phyloP scores from a whole-genome alignment of 1,140 invertebrate genomes.

The Calliopsis andreniformis region DNA sequence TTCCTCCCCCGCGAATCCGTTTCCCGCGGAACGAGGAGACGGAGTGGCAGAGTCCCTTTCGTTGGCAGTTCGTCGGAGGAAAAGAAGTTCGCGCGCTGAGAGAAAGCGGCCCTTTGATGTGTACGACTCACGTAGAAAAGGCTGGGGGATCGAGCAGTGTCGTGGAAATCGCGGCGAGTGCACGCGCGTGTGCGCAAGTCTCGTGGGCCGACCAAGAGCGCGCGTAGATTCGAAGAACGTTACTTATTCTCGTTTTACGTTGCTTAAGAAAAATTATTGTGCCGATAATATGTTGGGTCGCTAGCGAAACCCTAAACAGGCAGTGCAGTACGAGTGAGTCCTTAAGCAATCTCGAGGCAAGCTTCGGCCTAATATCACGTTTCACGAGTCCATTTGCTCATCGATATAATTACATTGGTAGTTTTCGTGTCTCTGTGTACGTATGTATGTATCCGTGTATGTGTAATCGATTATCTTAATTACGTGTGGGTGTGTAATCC shows the following conservation, averaged over 20 bases:
- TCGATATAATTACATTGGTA: conserved; percentile 69
- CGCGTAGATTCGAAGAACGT: conserved; percentile 68
- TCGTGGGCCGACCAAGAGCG: conserved; percentile 2
- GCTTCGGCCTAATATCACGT: conserved; percentile 82
- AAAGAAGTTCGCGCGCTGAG: neutral
- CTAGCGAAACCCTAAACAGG: conserved; percentile 82
- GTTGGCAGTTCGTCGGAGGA: conserved; percentile 25
- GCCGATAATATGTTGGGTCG: conserved; percentile 81
- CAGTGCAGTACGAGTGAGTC: conserved; percentile 82
- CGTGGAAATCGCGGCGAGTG: conserved; percentile 7
- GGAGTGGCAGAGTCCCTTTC: neutral
- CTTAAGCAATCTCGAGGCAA: conserved; percentile 82
- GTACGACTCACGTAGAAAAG: neutral
- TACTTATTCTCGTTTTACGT: conserved; percentile 72
- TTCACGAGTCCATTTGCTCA: conserved; percentile 80
- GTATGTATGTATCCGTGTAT: conserved; percentile 25
- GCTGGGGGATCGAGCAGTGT: neutral
- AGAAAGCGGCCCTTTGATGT: neutral
- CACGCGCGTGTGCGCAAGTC: conserved; percentile 36
- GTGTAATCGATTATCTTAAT: neutral
- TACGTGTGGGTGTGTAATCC: conserved; percentile 46
- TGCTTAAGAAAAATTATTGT: conserved; percentile 82
- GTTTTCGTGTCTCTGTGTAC: conserved; percentile 38
- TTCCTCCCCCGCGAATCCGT: neutral
- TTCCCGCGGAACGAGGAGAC: conserved; percentile 27